Evolutionary conservation across 2,888 invertebrate species (phyloP).

Genomic region (Eustalomyia histrio): DNA sequence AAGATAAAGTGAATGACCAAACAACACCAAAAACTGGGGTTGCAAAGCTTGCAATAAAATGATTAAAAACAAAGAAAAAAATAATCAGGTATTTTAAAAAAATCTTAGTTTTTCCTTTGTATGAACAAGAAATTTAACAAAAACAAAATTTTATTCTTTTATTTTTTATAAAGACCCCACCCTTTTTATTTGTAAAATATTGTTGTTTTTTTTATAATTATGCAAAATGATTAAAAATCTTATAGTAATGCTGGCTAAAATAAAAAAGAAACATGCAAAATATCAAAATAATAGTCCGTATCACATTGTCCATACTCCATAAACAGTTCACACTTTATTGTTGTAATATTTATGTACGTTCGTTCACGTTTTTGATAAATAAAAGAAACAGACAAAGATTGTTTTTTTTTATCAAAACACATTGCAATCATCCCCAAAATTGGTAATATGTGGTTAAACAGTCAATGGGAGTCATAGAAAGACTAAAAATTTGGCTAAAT

Average conservation of each 20-base stretch:
- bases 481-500: neutral
- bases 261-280: neutral
- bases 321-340: neutral
- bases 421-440: constrained; percentile 21
- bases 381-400: too few relatives aligned
- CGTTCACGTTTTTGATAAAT: neutral
- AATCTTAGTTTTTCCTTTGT: neutral
- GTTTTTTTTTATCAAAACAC: too few relatives aligned
- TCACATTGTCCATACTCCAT: neutral
- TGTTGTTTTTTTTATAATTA: neutral
- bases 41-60: constrained; percentile 27
- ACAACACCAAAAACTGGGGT: constrained; percentile 35
- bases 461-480: neutral
- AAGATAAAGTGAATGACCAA: constrained; percentile 42
- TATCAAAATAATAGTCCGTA: neutral
- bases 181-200: constrained; percentile 27
- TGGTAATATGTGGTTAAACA: neutral
- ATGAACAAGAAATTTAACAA: neutral
- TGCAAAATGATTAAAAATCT: neutral
- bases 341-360: neutral
- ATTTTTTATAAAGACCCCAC: constrained; percentile 31
- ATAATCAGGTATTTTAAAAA: constrained; percentile 33
- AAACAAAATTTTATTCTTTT: constrained; percentile 2
- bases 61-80: constrained; percentile 38
- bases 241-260: neutral